phyloP scores from a whole-genome alignment of 2,113 vertebrate species.

The Zosterops lateralis region DNA sequence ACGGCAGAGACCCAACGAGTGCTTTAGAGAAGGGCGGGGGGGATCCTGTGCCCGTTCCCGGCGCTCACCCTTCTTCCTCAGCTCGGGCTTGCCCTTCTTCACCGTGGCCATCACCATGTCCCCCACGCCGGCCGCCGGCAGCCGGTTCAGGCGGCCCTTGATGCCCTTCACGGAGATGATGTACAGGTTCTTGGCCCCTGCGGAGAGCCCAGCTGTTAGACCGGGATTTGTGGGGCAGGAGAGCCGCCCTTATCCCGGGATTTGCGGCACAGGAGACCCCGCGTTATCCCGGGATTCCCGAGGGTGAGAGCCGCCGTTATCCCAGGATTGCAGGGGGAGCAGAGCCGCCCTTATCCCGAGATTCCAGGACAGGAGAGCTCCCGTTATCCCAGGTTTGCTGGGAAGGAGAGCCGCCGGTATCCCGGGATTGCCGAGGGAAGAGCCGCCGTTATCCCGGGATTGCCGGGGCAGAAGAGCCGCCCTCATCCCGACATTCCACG shows the following conservation, averaged over 20 bases:
- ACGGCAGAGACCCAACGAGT: not conserved
- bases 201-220: not conserved
- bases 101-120: slow-evolving; percentile 31
- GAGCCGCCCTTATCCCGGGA: not conserved
- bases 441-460: accelerated
- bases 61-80: not conserved
- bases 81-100: slow-evolving; percentile 11
- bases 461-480: too few relatives aligned
- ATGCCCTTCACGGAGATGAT: slow-evolving; percentile 18
- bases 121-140: not conserved
- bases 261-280: too few relatives aligned
- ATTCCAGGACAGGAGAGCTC: not conserved
- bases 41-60: accelerated
- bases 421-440: not conserved
- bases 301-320: too few relatives aligned
- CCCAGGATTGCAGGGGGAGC: not conserved
- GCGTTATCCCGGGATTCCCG: not conserved
- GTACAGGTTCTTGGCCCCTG: slow-evolving; percentile 7
- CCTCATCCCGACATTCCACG: too few relatives aligned
- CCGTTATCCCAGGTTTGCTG: not conserved
- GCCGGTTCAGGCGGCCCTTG: slow-evolving; percentile 11
- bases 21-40: not conserved
- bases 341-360: not conserved
- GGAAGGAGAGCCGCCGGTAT: too few relatives aligned
- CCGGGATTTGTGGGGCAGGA: too few relatives aligned